phyloP scores from a whole-genome alignment of 2,888 invertebrate genomes.

The Odontocolon sp. region DNA sequence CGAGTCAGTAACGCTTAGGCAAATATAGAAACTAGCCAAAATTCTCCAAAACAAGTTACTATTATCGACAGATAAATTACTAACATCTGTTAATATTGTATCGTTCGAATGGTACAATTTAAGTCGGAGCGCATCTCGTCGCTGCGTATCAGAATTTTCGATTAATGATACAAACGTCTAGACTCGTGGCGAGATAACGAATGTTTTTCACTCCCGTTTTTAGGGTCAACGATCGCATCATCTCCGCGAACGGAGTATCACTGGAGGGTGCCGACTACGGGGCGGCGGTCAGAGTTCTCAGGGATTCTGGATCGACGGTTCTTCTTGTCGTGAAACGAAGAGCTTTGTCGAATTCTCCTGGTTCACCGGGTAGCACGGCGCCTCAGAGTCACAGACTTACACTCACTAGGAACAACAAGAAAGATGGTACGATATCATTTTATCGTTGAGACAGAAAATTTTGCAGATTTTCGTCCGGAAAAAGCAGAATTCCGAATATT shows the following conservation, averaged over 20 bases:
- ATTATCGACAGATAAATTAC: too few relatives aligned
- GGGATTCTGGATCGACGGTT: conserved; percentile 95
- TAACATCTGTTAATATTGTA: too few relatives aligned
- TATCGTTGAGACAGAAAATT: too few relatives aligned
- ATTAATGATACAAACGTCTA: background rate
- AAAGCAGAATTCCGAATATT: too few relatives aligned
- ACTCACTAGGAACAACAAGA: conserved; percentile 95
- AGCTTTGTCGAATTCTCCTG: conserved; percentile 83
- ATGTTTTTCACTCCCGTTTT: conserved; percentile 60
- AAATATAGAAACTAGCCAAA: too few relatives aligned
- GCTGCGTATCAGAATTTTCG: background rate
- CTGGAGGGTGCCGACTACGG: conserved; percentile 99
- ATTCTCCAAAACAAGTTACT: too few relatives aligned
- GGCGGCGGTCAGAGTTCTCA: conserved; percentile 94
- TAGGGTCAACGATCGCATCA: conserved; percentile 98
- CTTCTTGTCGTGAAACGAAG: conserved; percentile 94
- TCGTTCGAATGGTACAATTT: too few relatives aligned
- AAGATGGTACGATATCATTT: conserved; percentile 89
- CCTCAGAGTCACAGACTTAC: conserved; percentile 90
- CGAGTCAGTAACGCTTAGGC: too few relatives aligned
- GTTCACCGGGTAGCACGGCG: conserved; percentile 76
- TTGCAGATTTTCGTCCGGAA: background rate
- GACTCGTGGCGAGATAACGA: conserved; percentile 4
- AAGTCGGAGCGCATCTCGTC: too few relatives aligned
- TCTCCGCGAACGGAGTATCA: conserved; percentile 97